Percentiles rank a stretch among this genome's conserved stretches.
Conservation (phyloP, 2,888 invertebrate genomes). For the Epistrophe grossulariae region DNA sequence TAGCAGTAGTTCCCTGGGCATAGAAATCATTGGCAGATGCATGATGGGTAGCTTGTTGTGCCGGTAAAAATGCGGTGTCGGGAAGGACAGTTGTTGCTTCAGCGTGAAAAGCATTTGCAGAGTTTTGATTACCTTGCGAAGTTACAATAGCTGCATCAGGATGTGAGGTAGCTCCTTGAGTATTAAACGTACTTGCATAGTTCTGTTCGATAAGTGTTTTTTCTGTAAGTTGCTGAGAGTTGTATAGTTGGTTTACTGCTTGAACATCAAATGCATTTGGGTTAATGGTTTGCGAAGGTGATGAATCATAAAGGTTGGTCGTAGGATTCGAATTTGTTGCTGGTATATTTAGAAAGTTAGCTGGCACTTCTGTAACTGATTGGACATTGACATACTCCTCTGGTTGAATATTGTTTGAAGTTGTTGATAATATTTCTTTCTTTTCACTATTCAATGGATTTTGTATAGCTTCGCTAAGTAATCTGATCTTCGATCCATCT, state of each 20-base stretch:
- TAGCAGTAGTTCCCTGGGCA: background rate
- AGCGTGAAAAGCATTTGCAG: background rate
- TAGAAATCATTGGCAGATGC: background rate
- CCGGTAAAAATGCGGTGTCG: background rate
- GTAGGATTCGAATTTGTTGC: background rate
- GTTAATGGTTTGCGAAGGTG: background rate
- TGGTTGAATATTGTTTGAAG: background rate
- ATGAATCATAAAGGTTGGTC: background rate
- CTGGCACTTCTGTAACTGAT: background rate
- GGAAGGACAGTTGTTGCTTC: background rate
- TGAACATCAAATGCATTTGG: background rate
- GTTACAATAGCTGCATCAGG: background rate
- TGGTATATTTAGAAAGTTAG: background rate
- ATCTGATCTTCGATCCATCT: background rate
- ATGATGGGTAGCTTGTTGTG: no score
- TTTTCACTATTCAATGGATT: background rate
- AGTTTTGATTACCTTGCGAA: background rate
- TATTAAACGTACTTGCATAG: background rate
- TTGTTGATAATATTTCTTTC: background rate
- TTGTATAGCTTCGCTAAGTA: background rate
- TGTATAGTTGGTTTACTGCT: background rate
- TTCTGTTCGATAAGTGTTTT: background rate
- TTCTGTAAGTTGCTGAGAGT: constrained; percentile 1
- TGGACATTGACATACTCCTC: background rate
- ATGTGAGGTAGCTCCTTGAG: background rate